Percentiles rank a stretch among this genome's conserved stretches.
Evolutionary conservation across 2,797 vertebrate species (phyloP).

Genomic region (Miichthys miiuy): DNA sequence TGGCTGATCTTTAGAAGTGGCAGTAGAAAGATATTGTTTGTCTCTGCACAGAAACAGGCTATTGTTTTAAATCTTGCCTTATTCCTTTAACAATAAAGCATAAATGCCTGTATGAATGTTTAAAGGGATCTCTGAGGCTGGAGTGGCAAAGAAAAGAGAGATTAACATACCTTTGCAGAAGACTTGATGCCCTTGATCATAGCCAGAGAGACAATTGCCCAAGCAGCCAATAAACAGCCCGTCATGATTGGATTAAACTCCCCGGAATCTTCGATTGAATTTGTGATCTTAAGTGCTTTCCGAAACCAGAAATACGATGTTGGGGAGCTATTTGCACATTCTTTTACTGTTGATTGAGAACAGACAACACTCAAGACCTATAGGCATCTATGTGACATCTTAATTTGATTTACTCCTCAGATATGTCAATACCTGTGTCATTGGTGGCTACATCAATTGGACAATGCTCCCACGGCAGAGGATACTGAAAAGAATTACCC

Average conservation of each 20-base stretch:
- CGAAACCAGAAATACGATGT: conserved; percentile 91
- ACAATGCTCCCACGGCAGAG: conserved; percentile 85
- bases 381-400: not conserved
- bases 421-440: conserved; percentile 75
- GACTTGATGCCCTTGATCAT: conserved; percentile 93
- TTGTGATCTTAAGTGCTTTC: conserved; percentile 87
- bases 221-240: conserved; percentile 87
- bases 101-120: no score
- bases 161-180: conserved; percentile 84
- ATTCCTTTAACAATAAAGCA: not conserved
- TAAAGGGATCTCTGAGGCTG: no score
- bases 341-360: conserved; percentile 77
- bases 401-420: not conserved
- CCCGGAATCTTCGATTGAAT: conserved; percentile 84
- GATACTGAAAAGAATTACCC: conserved; percentile 89
- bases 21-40: not conserved
- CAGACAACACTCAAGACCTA: conserved; percentile 10
- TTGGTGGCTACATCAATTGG: conserved; percentile 79
- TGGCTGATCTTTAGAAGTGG: not conserved
- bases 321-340: conserved; percentile 84
- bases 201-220: conserved; percentile 86
- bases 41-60: not conserved
- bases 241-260: conserved; percentile 86
- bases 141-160: not conserved
- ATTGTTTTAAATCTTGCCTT: not conserved